phyloP scores from a whole-genome alignment of 2,113 vertebrate genomes.

The Echinops telfairi region DNA sequence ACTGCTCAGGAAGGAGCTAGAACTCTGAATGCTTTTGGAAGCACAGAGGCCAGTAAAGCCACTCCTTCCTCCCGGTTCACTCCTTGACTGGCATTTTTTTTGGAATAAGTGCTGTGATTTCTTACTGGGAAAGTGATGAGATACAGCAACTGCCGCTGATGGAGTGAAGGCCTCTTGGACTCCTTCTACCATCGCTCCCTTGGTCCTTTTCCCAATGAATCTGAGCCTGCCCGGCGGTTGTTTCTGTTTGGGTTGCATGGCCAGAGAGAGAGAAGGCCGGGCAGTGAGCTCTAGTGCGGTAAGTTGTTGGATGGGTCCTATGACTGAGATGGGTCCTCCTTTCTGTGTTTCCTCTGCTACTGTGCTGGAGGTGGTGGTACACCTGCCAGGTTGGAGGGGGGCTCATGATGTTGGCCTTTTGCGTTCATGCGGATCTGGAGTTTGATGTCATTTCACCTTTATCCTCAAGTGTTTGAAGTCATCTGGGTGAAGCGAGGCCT shows the following conservation, averaged over 20 bases:
- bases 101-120: not conserved
- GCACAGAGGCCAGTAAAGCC: not conserved
- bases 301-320: not conserved
- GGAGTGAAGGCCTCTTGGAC: not conserved
- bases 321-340: no score
- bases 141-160: not conserved
- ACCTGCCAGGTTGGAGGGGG: not conserved
- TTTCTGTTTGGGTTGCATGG: not conserved
- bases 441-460: not conserved
- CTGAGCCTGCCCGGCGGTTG: not conserved
- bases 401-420: not conserved
- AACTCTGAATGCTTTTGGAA: not conserved
- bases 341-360: not conserved
- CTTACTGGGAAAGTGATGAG: not conserved
- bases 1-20: not conserved
- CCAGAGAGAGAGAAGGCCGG: not conserved
- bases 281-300: not conserved
- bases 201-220: not conserved
- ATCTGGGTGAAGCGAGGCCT: not conserved
- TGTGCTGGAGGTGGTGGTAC: no score
- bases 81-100: not conserved
- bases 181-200: not conserved
- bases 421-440: not conserved
- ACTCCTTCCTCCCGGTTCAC: not conserved
- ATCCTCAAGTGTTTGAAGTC: conserved; percentile 25